phyloP scores from a whole-genome alignment of 64 coral and sea anemone genomes.

The Stylophora pistillata region DNA sequence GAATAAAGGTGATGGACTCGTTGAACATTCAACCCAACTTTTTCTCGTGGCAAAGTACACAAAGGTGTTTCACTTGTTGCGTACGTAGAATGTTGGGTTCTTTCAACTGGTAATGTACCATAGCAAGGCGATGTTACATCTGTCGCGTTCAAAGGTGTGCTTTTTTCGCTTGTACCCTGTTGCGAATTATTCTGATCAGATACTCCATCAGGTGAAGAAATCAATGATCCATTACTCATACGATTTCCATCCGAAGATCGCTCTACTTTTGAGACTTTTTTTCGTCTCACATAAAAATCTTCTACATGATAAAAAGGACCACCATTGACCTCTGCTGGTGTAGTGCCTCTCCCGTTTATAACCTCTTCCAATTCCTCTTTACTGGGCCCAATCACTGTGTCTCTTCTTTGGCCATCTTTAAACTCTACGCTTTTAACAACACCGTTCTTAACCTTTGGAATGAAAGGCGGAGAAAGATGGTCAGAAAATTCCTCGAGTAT shows the following conservation, averaged over 20 bases:
- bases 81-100: neutral
- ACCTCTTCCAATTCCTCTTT: neutral
- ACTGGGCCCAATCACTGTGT: neutral
- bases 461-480: neutral
- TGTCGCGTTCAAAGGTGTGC: neutral
- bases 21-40: neutral
- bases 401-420: neutral
- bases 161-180: neutral
- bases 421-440: slow-evolving; percentile 28
- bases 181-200: neutral
- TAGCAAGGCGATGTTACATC: neutral
- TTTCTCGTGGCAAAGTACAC: neutral
- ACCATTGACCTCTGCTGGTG: neutral
- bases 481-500: neutral
- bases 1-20: slow-evolving; percentile 34
- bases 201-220: neutral
- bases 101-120: neutral
- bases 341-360: neutral
- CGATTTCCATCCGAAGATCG: neutral
- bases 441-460: slow-evolving; percentile 7
- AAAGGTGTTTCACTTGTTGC: neutral
- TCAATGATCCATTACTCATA: neutral
- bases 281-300: neutral
- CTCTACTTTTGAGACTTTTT: neutral
- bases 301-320: no score